Conservation (phyloP, 2,797 vertebrate genomes). For the Pantherophis vulpinus region DNA sequence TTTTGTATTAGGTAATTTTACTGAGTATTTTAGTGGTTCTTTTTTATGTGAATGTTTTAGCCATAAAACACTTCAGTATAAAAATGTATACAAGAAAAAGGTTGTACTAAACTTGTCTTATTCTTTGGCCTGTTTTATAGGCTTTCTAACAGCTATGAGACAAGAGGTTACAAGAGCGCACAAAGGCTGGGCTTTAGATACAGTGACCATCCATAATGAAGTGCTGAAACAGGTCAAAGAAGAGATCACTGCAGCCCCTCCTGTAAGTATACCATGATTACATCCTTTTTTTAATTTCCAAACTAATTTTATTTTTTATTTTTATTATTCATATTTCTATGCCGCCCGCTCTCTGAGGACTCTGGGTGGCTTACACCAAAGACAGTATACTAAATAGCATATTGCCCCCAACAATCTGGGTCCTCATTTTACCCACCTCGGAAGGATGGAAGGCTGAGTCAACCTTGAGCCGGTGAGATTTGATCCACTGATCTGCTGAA, state of each 20-base stretch:
- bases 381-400: no score
- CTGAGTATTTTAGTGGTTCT: background rate
- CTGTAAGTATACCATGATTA: slow-evolving; percentile 58
- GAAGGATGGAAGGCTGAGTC: no score
- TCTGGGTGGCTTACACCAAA: no score
- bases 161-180: slow-evolving; percentile 84
- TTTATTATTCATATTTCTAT: no score
- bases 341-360: no score
- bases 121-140: slow-evolving; percentile 54
- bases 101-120: background rate
- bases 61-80: background rate
- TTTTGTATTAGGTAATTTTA: background rate
- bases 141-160: slow-evolving; percentile 85
- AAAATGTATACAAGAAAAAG: background rate
- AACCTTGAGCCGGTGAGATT: no score
- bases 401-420: no score
- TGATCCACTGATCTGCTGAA: no score
- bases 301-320: background rate
- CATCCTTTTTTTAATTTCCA: slow-evolving; percentile 1
- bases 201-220: slow-evolving; percentile 77
- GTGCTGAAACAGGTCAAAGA: slow-evolving; percentile 77
- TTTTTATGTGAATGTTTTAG: background rate
- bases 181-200: slow-evolving; percentile 85
- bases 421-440: no score
- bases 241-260: slow-evolving; percentile 70